Base-by-base conservation (phyloP, 2,888 invertebrate genomes). In the Callosobruchus maculatus region DNA sequence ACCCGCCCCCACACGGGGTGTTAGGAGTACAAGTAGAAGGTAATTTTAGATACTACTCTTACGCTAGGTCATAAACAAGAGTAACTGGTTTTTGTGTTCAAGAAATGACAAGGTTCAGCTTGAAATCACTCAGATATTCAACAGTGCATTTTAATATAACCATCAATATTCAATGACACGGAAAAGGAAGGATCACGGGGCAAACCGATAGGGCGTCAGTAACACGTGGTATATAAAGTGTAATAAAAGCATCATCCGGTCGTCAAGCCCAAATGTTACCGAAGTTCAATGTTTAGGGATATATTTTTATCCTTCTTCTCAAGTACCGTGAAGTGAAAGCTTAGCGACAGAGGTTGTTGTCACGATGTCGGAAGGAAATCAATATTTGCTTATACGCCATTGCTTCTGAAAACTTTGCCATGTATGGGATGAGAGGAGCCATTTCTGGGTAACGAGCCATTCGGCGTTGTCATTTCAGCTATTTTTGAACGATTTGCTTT, bases 321-420 rank as follows among this genome's bases (percentile, higher is more conserved):
- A 49, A 49, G 49, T 49, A 49, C 49, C 49, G 49, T 49, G 49
- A 18, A 49, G 49, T 49, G 49, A 49, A 49, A 49, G 49, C 49
- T 49, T 49, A 49, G 49, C 49, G 49, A 49, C 80, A 77, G 75
- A 77, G 77, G 77, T 74, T 77, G 77, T 80, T 79, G 80, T 81
- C 81, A 82, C 79, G 81, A 83, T 82, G 82, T 82, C 82, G 80
- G 80, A 80, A 80, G 82, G 78, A 81, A 82, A 80, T 82, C 83
- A 84, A 84, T 84, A 84, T 83, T 83, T 84, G 83, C 82, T 80
- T 81, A 68, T 81, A 79, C 80, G 82, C 82, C 83, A 81, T 83
- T 80, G 79, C 78, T 79, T 77, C 80, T 82, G 82, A 80, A 80
- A 80, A 79, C 80, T 68, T 68, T 80, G 82, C 82, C 82, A 83